Evolutionary conservation across 2,113 vertebrate species (phyloP).

Genomic region (Gopherus evgoodei): DNA sequence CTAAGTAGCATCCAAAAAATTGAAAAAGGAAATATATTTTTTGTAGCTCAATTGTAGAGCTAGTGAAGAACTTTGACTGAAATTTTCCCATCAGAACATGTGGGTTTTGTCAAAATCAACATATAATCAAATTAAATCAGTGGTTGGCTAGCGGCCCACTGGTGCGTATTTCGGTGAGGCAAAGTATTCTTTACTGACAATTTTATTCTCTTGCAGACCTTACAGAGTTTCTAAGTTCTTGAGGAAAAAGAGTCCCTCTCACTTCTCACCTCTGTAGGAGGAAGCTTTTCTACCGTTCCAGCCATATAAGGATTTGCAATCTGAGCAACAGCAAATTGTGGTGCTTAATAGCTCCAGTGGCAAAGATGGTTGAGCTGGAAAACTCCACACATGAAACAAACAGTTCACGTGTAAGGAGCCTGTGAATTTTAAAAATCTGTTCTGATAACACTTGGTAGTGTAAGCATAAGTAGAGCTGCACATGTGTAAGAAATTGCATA

Average conservation of each 20-base stretch:
- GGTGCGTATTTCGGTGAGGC: not conserved
- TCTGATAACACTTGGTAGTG: not conserved
- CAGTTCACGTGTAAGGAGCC: not conserved
- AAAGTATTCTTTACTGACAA: not conserved
- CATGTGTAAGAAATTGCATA: too few species aligned
- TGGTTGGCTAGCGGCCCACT: not conserved
- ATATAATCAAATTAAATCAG: not conserved
- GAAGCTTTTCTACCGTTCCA: not conserved
- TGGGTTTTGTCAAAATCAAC: not conserved
- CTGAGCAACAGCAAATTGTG: not conserved
- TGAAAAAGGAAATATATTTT: not conserved
- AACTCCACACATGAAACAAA: not conserved
- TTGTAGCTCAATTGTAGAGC: not conserved
- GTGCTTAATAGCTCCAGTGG: not conserved
- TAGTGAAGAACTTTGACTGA: not conserved
- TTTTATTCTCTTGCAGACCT: not conserved
- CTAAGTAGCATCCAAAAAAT: not conserved
- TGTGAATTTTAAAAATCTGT: too few species aligned
- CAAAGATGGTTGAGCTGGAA: not conserved
- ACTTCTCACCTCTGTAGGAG: accelerated
- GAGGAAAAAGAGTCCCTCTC: not conserved
- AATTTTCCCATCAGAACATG: not conserved
- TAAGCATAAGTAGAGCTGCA: not conserved
- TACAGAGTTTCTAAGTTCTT: not conserved
- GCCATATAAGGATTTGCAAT: not conserved